Evolutionary conservation across 1,140 invertebrate species (phyloP).

Genomic region (Lasioglossum albipes): DNA sequence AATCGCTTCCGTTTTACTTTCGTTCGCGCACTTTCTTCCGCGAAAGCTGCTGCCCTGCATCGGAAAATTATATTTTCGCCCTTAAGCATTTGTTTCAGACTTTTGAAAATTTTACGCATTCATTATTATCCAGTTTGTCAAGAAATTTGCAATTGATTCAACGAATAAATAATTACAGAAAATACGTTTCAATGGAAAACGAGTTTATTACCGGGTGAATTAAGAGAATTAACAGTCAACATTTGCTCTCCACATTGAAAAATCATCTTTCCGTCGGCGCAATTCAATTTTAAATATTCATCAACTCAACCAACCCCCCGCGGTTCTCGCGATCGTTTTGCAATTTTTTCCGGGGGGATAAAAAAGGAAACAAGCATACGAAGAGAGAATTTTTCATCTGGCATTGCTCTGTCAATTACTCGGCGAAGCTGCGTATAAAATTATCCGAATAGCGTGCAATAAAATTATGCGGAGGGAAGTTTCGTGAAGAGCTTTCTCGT

Average conservation of each 20-base stretch:
- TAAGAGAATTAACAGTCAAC: no score
- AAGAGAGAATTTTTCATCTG: background rate
- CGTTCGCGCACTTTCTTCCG: background rate
- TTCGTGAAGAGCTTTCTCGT: conserved; percentile 16
- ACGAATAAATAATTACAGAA: no score
- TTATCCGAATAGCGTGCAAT: conserved; percentile 14
- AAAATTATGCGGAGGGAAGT: conserved; percentile 32
- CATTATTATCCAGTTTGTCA: no score
- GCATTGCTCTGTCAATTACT: background rate
- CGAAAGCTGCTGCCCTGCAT: no score
- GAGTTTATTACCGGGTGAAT: no score
- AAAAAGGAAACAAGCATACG: background rate
- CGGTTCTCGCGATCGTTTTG: background rate
- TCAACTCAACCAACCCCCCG: background rate
- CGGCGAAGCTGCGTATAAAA: conserved; percentile 3
- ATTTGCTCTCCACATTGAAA: no score
- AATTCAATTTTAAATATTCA: background rate
- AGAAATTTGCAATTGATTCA: no score
- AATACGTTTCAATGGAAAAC: no score
- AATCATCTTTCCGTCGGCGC: no score
- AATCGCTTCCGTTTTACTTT: conserved; percentile 52
- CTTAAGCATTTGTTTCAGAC: no score
- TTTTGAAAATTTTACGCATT: no score
- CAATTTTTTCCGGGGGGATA: background rate
- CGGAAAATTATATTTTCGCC: no score